Conservation (phyloP, 1,140 invertebrate genomes). For the Danaus plexippus region DNA sequence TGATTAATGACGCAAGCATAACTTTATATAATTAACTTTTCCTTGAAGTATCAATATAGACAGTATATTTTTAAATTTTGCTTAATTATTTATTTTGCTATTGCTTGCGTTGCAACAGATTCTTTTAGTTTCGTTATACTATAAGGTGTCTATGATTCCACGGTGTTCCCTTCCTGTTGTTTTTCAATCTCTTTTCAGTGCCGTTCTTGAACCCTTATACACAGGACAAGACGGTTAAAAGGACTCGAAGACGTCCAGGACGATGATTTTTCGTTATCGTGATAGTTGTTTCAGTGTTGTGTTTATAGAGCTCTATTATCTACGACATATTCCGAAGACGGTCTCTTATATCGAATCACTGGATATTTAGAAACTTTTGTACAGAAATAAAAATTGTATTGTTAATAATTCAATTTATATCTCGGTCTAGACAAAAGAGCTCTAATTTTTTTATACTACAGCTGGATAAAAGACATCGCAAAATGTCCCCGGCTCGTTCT, state of each 20-base stretch:
- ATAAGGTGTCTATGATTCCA: constrained; percentile 5
- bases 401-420: no score
- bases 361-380: no score
- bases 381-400: no score
- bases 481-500: constrained; percentile 24
- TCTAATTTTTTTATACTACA: constrained; percentile 8
- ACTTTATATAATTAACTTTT: no score
- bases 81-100: no score
- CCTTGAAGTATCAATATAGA: no score
- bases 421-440: constrained; percentile 2
- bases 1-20: no score
- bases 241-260: constrained; percentile 37
- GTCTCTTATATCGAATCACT: no score
- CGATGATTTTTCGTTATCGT: constrained; percentile 20
- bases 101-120: no score
- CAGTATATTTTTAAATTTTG: no score
- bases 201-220: constrained; percentile 62
- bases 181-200: constrained; percentile 18
- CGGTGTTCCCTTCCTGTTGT: not conserved
- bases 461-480: constrained; percentile 27
- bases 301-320: constrained; percentile 12
- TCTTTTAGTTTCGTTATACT: no score
- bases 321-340: not conserved
- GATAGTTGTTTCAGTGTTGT: constrained; percentile 28
- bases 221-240: constrained; percentile 60